Evolutionary conservation across 2,888 invertebrate species (phyloP), one percentile per base, ranked within the genome.

Genomic region (Microdon myrmicae): DNA sequence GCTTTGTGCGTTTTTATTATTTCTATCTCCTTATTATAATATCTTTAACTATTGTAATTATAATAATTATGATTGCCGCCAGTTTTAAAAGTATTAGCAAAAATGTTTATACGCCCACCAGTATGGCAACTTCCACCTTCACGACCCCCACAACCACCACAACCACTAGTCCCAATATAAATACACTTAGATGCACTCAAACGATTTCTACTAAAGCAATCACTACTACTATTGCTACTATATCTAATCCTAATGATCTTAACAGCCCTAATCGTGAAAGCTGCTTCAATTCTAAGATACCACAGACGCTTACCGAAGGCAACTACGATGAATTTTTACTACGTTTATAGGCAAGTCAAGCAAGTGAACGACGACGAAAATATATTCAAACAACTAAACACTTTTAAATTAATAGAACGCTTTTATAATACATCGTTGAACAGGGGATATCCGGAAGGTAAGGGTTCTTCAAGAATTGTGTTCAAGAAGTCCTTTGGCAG

Each of bases 21-120:
- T 64, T 64, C 38, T 64, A 64, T 64, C 58, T 64, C 37, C 64
- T 64, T 53, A 35, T 64, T 16, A 20, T 64, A 13, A 43, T 64
- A 51, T 47, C 64, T 47, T 51, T 64, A 47, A 58, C 64, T 47
- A 47, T 64, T 58, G 58, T 64, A 64, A 58, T 64, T 64, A 58
- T 64, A 64, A 58, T 58, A 51, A 58, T 64, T 64, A 64, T 64
- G 64, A 64, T 64, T 64, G 64, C 58, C 51, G 64, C 64, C 64
- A 64, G 58, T 43, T 64, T 64, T 32, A 58, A 64, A 56, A 64
- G 64, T 58, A 64, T 64, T 58, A 64, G 41, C 23, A 64, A 53
- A 41, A 28, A 51, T 64, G 56, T 64, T 64, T 58, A 64, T 58
- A 64, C 64, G 64, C 64, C 64, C 64, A 47, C 51, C 51, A 61